Conservation (phyloP, 2,797 vertebrate genomes). For the Scomberomorus guttatus region DNA sequence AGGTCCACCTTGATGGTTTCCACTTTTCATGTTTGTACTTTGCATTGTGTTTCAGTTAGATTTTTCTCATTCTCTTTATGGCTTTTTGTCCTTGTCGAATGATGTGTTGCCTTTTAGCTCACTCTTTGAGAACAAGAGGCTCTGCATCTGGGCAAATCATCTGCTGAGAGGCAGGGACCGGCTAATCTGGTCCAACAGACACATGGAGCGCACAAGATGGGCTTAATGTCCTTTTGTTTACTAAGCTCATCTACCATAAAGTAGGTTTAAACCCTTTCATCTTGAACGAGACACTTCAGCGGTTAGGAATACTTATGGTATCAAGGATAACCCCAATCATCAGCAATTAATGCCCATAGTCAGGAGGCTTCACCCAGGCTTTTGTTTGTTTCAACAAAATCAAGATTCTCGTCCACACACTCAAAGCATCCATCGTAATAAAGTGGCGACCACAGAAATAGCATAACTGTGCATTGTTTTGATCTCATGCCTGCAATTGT, state of each 20-base stretch:
- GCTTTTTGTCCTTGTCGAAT: slow-evolving; percentile 62
- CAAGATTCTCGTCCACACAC: slow-evolving; percentile 18
- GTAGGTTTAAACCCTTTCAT: slow-evolving; percentile 70
- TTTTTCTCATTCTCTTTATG: slow-evolving; percentile 53
- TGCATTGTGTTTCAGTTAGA: slow-evolving; percentile 28
- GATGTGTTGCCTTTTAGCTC: slow-evolving; percentile 54
- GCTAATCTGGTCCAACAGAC: slow-evolving; percentile 77
- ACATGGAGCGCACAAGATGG: slow-evolving; percentile 55
- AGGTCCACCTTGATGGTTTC: slow-evolving; percentile 22
- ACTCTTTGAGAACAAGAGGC: slow-evolving; percentile 50
- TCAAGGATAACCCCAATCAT: slow-evolving; percentile 56
- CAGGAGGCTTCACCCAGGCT: slow-evolving; percentile 29
- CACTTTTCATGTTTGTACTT: slow-evolving; percentile 32
- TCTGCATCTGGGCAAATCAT: slow-evolving; percentile 63
- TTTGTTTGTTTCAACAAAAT: slow-evolving; percentile 58
- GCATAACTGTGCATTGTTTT: slow-evolving; percentile 54
- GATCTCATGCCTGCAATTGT: slow-evolving; percentile 49
- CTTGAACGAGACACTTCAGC: slow-evolving; percentile 42
- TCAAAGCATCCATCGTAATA: slow-evolving; percentile 36
- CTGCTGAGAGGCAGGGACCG: slow-evolving; percentile 58
- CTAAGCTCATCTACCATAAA: slow-evolving; percentile 70
- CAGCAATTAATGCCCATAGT: slow-evolving; percentile 46
- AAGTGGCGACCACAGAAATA: slow-evolving; percentile 33
- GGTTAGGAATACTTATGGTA: slow-evolving; percentile 40
- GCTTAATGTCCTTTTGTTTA: slow-evolving; percentile 78